Evolutionary conservation across 2,888 invertebrate genomes (phyloP).

Genomic region (Hybos culiciformis): DNA sequence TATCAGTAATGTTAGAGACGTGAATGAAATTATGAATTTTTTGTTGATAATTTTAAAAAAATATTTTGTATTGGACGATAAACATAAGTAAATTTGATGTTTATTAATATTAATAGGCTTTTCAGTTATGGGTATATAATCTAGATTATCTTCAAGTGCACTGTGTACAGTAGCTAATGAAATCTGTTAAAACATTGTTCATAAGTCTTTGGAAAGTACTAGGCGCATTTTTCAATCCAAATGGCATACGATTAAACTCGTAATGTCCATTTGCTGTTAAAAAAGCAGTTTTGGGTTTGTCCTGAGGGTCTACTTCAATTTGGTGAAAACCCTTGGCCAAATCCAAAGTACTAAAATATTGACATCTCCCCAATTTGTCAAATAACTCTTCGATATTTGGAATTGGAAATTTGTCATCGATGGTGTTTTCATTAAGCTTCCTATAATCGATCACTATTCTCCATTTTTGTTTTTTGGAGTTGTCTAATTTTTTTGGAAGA

Average conservation of each 20-base stretch:
- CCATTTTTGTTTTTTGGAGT: neutral
- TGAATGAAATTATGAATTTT: conserved; percentile 8
- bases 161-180: conserved; percentile 10
- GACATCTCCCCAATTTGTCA: neutral
- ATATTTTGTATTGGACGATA: conserved; percentile 3
- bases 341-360: neutral
- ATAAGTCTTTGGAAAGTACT: conserved; percentile 12
- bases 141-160: conserved; percentile 11
- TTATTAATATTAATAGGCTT: conserved; percentile 8
- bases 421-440: neutral
- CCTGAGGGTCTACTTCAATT: neutral
- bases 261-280: neutral
- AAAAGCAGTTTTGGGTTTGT: conserved; percentile 3
- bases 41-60: conserved; percentile 6
- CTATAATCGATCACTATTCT: neutral
- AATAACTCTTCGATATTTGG: neutral
- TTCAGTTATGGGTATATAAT: conserved; percentile 12
- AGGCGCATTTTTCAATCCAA: conserved; percentile 2
- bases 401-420: neutral
- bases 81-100: conserved; percentile 7
- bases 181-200: conserved; percentile 11
- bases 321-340: neutral
- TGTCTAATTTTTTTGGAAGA: neutral
- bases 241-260: conserved; percentile 1
- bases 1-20: neutral